Evolutionary conservation across 2,113 vertebrate genomes (phyloP).

Genomic region (Pionites leucogaster): DNA sequence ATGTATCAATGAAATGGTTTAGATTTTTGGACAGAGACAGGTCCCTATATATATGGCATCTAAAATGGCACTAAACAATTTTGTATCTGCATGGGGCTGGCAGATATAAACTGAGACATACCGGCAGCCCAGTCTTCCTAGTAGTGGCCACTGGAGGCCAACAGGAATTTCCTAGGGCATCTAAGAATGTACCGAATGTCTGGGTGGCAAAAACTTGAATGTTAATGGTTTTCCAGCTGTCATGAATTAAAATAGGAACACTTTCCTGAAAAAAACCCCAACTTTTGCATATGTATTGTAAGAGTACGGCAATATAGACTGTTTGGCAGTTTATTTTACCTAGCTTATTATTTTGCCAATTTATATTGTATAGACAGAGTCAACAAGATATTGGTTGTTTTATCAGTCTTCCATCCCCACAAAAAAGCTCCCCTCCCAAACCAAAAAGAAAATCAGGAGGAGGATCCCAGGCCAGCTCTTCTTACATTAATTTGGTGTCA

Average conservation of each 20-base stretch:
- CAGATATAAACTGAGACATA: not conserved
- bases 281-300: conserved; percentile 36
- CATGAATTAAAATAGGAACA: not conserved
- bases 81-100: not conserved
- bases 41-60: not conserved
- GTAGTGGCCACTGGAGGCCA: not conserved
- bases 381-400: conserved; percentile 28
- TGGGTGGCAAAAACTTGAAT: not conserved
- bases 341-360: not conserved
- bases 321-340: not conserved
- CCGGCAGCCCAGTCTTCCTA: not conserved
- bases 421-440: not conserved
- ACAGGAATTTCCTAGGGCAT: not conserved
- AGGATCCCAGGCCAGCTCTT: not conserved
- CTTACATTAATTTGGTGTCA: conserved; percentile 21
- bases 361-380: conserved; percentile 2
- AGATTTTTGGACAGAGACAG: not conserved
- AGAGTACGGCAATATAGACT: not conserved
- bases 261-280: not conserved
- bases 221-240: not conserved
- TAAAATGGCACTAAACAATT: not conserved
- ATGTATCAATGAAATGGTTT: not conserved
- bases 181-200: not conserved
- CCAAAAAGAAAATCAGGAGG: not conserved
- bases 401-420: not conserved